These are phyloP conservation scores for Clarias fuscus DNA, from an alignment of 2,797 vertebrate species.

Conservation along the genomic window DNA sequence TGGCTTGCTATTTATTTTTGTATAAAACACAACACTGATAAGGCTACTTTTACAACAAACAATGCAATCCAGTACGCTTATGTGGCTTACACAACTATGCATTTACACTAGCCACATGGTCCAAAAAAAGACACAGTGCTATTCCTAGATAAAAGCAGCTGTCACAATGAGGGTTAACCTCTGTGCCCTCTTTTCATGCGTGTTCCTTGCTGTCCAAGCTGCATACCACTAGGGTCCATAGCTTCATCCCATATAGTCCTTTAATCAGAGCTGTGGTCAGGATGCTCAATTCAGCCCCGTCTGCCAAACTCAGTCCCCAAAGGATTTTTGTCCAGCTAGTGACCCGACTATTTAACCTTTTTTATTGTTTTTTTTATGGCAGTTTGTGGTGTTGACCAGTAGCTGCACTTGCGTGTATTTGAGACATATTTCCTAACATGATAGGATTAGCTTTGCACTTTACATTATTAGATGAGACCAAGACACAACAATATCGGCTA, in stretches of 20 bases:
- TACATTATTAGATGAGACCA: background rate
- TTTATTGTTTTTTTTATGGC: background rate
- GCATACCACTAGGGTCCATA: background rate
- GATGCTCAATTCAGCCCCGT: background rate
- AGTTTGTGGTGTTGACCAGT: background rate
- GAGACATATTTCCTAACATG: too few species aligned
- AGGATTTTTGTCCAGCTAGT: background rate
- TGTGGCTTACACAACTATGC: constrained; percentile 7
- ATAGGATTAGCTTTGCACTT: background rate
- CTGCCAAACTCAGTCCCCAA: background rate
- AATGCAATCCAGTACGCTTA: background rate
- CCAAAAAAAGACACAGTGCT: constrained; percentile 25
- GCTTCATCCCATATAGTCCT: constrained; percentile 1
- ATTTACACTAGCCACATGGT: constrained; percentile 5
- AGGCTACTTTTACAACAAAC: background rate
- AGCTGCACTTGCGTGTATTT: background rate
- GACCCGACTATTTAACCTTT: background rate
- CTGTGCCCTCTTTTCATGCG: background rate
- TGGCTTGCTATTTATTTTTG: background rate
- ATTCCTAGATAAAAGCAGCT: constrained; percentile 39
- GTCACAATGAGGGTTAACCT: constrained; percentile 23
- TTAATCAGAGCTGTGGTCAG: constrained; percentile 4
- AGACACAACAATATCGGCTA: background rate
- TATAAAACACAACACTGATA: background rate
- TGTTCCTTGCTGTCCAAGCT: constrained; percentile 4